These are phyloP conservation scores for Epizoanthus ramosus DNA, from an alignment of 92 coral and sea anemone species.

Conservation along the genomic window DNA sequence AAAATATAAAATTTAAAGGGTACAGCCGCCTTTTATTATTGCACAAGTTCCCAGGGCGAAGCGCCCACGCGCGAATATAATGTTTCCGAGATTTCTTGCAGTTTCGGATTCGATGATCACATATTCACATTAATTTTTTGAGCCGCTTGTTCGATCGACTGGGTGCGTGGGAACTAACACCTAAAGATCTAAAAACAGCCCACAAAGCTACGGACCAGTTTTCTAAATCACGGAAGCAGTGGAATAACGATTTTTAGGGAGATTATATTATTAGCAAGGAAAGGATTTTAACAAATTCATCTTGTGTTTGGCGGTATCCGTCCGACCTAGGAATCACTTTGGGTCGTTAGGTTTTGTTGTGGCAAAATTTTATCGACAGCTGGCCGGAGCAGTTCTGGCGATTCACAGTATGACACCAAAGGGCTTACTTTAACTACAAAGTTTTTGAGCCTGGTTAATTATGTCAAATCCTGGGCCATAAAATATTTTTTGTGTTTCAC, in stretches of 20 bases:
- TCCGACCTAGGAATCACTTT: constrained; percentile 28
- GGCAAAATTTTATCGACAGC: constrained; percentile 14
- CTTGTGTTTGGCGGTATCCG: neutral
- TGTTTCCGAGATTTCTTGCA: constrained; percentile 1
- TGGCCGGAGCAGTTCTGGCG: neutral
- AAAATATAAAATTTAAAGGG: neutral
- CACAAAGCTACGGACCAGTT: neutral
- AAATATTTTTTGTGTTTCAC: neutral
- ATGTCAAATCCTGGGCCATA: neutral
- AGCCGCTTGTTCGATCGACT: neutral
- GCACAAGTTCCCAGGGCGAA: neutral
- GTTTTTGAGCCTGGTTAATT: constrained; percentile 13
- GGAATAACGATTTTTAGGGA: neutral
- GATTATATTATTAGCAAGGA: neutral
- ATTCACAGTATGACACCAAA: constrained; percentile 23
- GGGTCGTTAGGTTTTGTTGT: constrained; percentile 26
- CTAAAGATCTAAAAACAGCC: neutral
- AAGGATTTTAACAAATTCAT: neutral
- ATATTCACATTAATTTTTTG: constrained; percentile 8
- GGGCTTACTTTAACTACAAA: constrained; percentile 3
- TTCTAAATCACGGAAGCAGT: neutral
- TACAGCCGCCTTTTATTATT: neutral
- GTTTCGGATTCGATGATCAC: constrained; percentile 25
- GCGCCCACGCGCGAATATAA: constrained; percentile 1
- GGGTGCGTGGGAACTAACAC: constrained; percentile 29